phyloP scores from a whole-genome alignment of 2,113 vertebrate species.

The Eublepharis macularius region DNA sequence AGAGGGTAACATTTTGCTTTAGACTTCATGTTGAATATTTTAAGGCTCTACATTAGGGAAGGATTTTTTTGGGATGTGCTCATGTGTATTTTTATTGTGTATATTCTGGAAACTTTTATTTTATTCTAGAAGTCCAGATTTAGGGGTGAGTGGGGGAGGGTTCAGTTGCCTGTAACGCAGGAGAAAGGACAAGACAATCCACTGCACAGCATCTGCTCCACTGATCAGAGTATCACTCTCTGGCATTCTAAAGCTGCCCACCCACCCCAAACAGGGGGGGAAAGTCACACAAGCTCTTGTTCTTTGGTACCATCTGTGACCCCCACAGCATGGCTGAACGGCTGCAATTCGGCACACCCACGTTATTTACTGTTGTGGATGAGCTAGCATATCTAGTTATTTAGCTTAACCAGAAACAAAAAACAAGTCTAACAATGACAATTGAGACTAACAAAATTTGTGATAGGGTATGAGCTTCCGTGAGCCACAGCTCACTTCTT shows the following conservation, averaged over 20 bases:
- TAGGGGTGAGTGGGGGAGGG: too few species aligned
- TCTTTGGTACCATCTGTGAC: too few species aligned
- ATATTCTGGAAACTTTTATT: not conserved
- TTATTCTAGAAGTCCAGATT: too few species aligned
- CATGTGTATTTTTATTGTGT: not conserved
- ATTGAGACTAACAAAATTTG: too few species aligned
- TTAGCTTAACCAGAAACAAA: not conserved
- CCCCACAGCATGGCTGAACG: too few species aligned
- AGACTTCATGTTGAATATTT: constrained; percentile 34
- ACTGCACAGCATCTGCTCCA: too few species aligned
- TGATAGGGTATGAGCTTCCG: too few species aligned
- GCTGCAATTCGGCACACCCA: not conserved
- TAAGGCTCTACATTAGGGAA: not conserved
- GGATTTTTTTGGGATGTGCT: not conserved
- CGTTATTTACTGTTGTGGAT: not conserved
- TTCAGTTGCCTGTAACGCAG: too few species aligned
- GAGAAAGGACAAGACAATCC: not conserved
- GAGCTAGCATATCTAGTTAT: too few species aligned
- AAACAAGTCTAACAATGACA: not conserved
- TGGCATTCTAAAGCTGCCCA: not conserved
- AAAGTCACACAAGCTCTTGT: too few species aligned
- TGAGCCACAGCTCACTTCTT: too few species aligned
- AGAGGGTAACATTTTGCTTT: not conserved
- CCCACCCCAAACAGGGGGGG: too few species aligned
- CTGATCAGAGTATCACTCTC: not conserved